phyloP scores from a whole-genome alignment of 2,113 vertebrate genomes.

The Hydrolagus affinis region DNA sequence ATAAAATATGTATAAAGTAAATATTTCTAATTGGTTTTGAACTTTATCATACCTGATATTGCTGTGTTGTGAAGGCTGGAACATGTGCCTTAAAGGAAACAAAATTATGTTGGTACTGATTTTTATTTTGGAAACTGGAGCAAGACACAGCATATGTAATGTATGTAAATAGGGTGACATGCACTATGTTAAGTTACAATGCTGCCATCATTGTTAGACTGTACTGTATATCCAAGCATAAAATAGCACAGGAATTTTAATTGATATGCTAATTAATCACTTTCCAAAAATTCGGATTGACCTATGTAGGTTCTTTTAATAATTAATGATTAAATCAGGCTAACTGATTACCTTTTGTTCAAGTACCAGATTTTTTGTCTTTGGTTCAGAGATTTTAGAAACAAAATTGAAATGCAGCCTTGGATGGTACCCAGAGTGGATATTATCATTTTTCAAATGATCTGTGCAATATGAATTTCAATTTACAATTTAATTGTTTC shows the following conservation, averaged over 20 bases:
- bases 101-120: slow-evolving; percentile 11
- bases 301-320: slow-evolving; percentile 2
- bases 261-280: slow-evolving; percentile 25
- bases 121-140: slow-evolving; percentile 10
- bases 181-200: background rate
- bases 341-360: background rate
- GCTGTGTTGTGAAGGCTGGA: slow-evolving; percentile 3
- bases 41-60: slow-evolving; percentile 11
- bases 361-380: background rate
- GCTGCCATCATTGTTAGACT: background rate
- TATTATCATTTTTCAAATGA: background rate
- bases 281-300: background rate
- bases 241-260: slow-evolving; percentile 8
- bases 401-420: slow-evolving; percentile 9
- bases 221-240: slow-evolving; percentile 16
- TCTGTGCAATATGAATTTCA: slow-evolving; percentile 27
- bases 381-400: background rate
- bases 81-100: slow-evolving; percentile 25
- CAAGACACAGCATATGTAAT: background rate
- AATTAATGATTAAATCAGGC: background rate
- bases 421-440: background rate
- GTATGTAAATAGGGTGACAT: background rate
- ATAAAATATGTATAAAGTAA: background rate
- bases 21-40: background rate
- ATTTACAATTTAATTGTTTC: background rate